These are phyloP conservation scores for Oophaga sylvatica DNA, from an alignment of 2,797 vertebrate genomes.

Conservation along the genomic window DNA sequence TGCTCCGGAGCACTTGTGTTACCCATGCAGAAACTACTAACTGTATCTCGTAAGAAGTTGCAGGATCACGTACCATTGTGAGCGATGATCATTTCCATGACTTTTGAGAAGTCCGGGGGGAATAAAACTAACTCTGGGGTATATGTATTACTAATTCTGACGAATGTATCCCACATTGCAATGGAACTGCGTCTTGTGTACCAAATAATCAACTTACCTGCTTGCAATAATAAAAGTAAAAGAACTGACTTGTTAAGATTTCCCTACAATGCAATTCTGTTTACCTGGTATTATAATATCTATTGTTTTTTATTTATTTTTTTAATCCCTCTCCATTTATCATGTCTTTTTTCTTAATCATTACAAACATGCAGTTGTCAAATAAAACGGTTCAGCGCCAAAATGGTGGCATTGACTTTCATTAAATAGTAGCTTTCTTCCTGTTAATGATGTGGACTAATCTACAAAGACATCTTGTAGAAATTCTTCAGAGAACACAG, in stretches of 20 bases:
- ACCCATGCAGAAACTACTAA: neutral
- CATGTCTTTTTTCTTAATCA: neutral
- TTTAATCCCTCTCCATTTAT: neutral
- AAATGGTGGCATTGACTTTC: neutral
- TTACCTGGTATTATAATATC: neutral
- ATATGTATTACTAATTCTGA: neutral
- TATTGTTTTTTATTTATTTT: no score
- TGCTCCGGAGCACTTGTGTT: neutral
- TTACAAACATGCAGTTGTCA: neutral
- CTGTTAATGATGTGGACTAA: neutral
- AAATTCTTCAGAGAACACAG: no score
- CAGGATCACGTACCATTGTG: neutral
- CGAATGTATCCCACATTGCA: neutral
- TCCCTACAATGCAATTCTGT: neutral
- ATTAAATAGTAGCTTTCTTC: neutral
- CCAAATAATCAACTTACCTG: neutral
- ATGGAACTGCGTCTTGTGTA: neutral
- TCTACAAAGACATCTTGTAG: no score
- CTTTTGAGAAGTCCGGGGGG: neutral
- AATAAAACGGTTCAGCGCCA: constrained; percentile 13
- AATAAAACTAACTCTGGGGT: neutral
- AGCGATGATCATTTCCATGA: neutral
- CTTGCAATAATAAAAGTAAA: neutral
- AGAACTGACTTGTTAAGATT: neutral
- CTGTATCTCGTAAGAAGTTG: neutral